phyloP scores from a whole-genome alignment of 2,888 invertebrate genomes.

The Choristoneura rosaceana region DNA sequence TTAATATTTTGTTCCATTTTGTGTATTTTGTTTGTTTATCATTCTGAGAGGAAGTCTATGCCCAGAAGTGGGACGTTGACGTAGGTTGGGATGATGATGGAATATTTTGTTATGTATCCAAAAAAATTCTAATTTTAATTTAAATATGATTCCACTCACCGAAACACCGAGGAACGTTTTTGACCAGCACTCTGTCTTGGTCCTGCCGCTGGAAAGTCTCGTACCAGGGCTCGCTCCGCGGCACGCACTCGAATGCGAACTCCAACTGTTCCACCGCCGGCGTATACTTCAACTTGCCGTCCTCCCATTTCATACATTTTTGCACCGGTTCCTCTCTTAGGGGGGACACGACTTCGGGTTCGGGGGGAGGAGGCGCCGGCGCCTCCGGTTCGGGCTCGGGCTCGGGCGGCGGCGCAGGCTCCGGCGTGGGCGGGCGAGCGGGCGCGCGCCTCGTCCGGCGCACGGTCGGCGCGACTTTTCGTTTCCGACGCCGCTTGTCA shows the following conservation, averaged over 20 bases:
- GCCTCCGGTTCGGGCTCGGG: slow-evolving; percentile 40
- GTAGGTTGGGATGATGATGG: too few relatives aligned
- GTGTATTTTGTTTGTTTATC: too few relatives aligned
- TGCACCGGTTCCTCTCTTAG: slow-evolving; percentile 67
- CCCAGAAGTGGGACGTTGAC: too few relatives aligned
- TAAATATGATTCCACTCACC: slow-evolving; percentile 66
- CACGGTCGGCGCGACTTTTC: slow-evolving; percentile 55
- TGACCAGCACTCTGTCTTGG: slow-evolving; percentile 87
- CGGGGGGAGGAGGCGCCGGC: slow-evolving; percentile 29
- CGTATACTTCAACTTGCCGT: slow-evolving; percentile 75
- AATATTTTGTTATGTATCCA: too few relatives aligned
- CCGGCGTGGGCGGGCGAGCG: slow-evolving; percentile 41
- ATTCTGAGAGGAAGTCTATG: too few relatives aligned
- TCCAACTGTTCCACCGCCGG: slow-evolving; percentile 86
- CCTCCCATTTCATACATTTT: slow-evolving; percentile 79
- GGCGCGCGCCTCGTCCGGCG: slow-evolving; percentile 57
- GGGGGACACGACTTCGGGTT: slow-evolving; percentile 58
- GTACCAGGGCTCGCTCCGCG: slow-evolving; percentile 91
- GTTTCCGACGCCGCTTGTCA: slow-evolving; percentile 64
- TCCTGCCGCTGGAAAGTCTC: slow-evolving; percentile 92
- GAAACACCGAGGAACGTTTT: slow-evolving; percentile 85
- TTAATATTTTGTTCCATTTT: too few relatives aligned
- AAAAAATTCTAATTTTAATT: not conserved
- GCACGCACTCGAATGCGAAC: slow-evolving; percentile 91
- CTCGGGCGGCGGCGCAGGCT: slow-evolving; percentile 47